These are phyloP conservation scores for Patella depressa DNA, from an alignment of 2,888 invertebrate species.

Conservation along the genomic window DNA sequence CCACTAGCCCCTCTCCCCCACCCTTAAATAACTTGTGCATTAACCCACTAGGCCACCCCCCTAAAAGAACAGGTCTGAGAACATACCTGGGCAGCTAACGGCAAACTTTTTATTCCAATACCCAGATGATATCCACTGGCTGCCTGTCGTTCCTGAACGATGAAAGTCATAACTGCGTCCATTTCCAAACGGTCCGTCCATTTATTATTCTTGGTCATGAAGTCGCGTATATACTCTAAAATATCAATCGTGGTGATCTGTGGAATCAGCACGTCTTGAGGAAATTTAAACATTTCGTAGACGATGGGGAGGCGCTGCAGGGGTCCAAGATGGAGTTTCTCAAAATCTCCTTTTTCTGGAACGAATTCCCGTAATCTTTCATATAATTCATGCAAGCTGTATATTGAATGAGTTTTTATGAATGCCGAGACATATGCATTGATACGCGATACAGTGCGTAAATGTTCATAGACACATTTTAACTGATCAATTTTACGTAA, in stretches of 20 bases:
- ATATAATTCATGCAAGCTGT: slow-evolving; percentile 61
- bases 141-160: slow-evolving; percentile 47
- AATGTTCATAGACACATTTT: slow-evolving; percentile 53
- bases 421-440: slow-evolving; percentile 65
- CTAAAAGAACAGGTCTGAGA: not conserved
- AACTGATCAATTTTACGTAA: slow-evolving; percentile 42
- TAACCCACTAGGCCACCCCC: no score
- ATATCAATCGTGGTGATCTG: slow-evolving; percentile 63
- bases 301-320: slow-evolving; percentile 62
- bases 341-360: slow-evolving; percentile 50
- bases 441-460: slow-evolving; percentile 47
- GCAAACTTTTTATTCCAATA: slow-evolving; percentile 61
- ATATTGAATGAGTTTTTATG: slow-evolving; percentile 57
- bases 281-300: slow-evolving; percentile 62
- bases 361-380: slow-evolving; percentile 55
- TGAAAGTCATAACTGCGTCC: slow-evolving; percentile 60
- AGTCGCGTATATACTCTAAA: slow-evolving; percentile 45
- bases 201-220: slow-evolving; percentile 52
- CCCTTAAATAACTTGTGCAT: no score
- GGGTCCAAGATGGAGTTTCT: slow-evolving; percentile 61
- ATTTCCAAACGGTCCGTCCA: slow-evolving; percentile 57
- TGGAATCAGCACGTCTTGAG: slow-evolving; percentile 56
- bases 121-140: slow-evolving; percentile 62
- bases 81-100: slow-evolving; percentile 61
- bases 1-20: no score